Evolutionary conservation across 92 coral and sea anemone species (phyloP).

Genomic region (Parazoanthus darwini): DNA sequence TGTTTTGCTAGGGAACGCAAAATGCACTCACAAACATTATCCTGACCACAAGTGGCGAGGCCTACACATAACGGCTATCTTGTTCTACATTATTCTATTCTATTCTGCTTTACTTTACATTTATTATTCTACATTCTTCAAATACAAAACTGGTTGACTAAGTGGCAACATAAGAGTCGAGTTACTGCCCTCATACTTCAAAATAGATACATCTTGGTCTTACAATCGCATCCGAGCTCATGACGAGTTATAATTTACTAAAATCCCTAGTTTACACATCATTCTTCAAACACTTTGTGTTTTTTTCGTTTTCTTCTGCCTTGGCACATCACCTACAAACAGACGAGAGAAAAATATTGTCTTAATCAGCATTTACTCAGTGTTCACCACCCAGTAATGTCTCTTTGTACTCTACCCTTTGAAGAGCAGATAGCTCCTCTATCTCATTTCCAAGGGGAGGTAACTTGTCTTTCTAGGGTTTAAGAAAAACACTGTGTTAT

Average conservation of each 20-base stretch:
- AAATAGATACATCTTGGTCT: background rate
- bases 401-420: too few relatives aligned
- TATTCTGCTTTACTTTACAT: too few relatives aligned
- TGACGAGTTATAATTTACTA: background rate
- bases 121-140: background rate
- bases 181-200: background rate
- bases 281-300: constrained; percentile 1
- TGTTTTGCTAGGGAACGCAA: background rate
- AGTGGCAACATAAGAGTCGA: background rate
- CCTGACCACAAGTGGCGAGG: background rate
- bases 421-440: too few relatives aligned
- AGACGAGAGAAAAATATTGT: background rate
- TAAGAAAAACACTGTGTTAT: too few relatives aligned
- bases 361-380: background rate
- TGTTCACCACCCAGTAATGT: too few relatives aligned
- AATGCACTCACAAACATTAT: background rate
- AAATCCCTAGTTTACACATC: background rate
- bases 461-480: too few relatives aligned
- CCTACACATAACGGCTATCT: background rate
- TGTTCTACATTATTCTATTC: background rate
- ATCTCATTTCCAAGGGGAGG: too few relatives aligned
- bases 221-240: background rate
- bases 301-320: background rate
- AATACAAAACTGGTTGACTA: background rate
- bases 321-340: background rate